Conservation (phyloP, 2,797 vertebrate genomes). For the Chanos chanos region DNA sequence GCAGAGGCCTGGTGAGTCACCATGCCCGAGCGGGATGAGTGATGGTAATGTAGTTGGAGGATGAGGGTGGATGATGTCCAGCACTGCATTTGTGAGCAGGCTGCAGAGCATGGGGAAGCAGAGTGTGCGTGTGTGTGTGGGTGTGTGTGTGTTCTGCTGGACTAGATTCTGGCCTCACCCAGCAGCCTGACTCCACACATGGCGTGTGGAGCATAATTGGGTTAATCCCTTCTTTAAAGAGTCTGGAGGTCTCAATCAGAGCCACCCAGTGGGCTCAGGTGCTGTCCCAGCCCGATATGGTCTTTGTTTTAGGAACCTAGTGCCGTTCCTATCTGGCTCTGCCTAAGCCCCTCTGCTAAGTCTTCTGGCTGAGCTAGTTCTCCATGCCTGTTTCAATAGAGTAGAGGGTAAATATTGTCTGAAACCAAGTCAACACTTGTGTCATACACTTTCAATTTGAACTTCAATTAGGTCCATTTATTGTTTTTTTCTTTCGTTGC, state of each 20-base stretch:
- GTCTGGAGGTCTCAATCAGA: constrained; percentile 26
- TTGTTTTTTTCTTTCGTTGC: constrained; percentile 37
- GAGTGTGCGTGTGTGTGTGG: constrained; percentile 15
- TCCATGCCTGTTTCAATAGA: constrained; percentile 43
- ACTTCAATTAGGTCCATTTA: constrained; percentile 48
- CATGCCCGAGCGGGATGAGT: constrained; percentile 18
- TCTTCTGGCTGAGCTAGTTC: constrained; percentile 17
- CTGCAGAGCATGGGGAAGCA: neutral
- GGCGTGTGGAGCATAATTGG: constrained; percentile 38
- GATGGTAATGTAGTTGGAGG: constrained; percentile 13
- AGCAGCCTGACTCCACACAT: neutral
- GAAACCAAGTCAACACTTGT: constrained; percentile 49
- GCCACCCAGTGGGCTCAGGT: constrained; percentile 20
- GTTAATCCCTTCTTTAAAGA: constrained; percentile 28
- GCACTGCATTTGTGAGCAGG: constrained; percentile 9
- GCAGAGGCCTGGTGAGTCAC: constrained; percentile 22
- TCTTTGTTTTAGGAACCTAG: neutral
- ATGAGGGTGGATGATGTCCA: constrained; percentile 12
- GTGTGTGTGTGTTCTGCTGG: neutral
- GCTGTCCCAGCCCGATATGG: constrained; percentile 3
- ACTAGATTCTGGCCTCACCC: neutral
- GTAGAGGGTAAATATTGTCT: constrained; percentile 51
- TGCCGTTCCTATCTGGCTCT: neutral
- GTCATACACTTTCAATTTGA: constrained; percentile 48
- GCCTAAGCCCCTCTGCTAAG: constrained; percentile 15